Evolutionary conservation across 2,888 invertebrate species (phyloP).

Genomic region (Tetragnatha montana): DNA sequence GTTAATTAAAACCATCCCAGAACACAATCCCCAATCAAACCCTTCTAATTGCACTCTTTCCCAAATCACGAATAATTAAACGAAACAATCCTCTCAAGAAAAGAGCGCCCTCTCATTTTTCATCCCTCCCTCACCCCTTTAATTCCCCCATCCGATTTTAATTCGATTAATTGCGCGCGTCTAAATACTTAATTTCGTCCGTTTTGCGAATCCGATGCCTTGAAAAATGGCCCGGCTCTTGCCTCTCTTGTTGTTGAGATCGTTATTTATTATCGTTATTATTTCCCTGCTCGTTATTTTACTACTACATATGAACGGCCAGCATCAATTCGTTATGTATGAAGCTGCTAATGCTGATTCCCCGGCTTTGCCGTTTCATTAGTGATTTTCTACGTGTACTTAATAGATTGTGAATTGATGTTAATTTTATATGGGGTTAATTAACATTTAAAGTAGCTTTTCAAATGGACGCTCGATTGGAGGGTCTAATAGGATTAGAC

Average conservation of each 20-base stretch:
- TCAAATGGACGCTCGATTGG: slow-evolving; percentile 42
- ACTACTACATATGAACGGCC: neutral
- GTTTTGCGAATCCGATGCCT: neutral
- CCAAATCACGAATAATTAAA: no score
- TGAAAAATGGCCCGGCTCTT: neutral
- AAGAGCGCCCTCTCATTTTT: neutral
- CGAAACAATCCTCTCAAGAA: no score
- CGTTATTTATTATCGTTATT: neutral
- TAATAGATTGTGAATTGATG: slow-evolving; percentile 64
- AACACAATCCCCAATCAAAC: no score
- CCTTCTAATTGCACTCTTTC: no score
- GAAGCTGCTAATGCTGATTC: slow-evolving; percentile 5
- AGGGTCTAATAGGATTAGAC: slow-evolving; percentile 45
- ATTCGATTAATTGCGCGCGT: neutral
- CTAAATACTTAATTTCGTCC: neutral
- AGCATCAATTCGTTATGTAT: slow-evolving; percentile 47
- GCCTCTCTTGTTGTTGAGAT: neutral
- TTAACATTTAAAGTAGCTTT: slow-evolving; percentile 62
- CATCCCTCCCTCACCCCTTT: neutral
- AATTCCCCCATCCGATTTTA: neutral
- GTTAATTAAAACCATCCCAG: no score
- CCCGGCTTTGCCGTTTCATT: slow-evolving; percentile 25
- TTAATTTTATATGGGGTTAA: slow-evolving; percentile 62
- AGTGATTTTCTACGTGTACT: slow-evolving; percentile 9
- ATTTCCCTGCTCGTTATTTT: neutral